Conservation (phyloP, 2,888 invertebrate genomes). For the Anarsia innoxiella region DNA sequence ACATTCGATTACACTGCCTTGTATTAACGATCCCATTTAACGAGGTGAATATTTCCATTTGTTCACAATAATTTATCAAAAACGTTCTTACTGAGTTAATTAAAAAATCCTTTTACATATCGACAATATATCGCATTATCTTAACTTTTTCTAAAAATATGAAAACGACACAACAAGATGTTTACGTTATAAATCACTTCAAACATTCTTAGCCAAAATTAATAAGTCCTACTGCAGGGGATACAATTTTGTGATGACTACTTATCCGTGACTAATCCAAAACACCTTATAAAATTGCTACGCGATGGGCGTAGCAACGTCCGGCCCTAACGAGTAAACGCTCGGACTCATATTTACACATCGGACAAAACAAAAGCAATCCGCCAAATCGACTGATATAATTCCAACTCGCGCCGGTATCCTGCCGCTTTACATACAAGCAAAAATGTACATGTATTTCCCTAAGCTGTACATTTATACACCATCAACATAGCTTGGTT, state of each 20-base stretch:
- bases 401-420: slow-evolving; percentile 40
- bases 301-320: slow-evolving; percentile 27
- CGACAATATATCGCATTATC: slow-evolving; percentile 54
- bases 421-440: slow-evolving; percentile 52
- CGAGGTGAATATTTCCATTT: slow-evolving; percentile 58
- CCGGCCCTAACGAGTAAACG: background rate
- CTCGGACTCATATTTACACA: slow-evolving; percentile 20
- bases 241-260: slow-evolving; percentile 69
- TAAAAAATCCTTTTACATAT: slow-evolving; percentile 48
- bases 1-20: slow-evolving; percentile 60
- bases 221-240: slow-evolving; percentile 50
- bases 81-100: slow-evolving; percentile 45
- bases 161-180: slow-evolving; percentile 70
- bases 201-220: slow-evolving; percentile 56
- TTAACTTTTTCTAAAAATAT: slow-evolving; percentile 65
- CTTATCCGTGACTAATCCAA: slow-evolving; percentile 58
- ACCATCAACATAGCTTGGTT: slow-evolving; percentile 42
- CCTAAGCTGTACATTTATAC: slow-evolving; percentile 70
- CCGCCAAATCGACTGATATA: background rate
- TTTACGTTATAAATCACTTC: slow-evolving; percentile 53
- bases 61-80: slow-evolving; percentile 63
- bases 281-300: slow-evolving; percentile 45
- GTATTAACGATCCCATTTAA: slow-evolving; percentile 60
- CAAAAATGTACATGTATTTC: slow-evolving; percentile 68
- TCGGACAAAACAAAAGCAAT: slow-evolving; percentile 6